Percentiles rank a stretch among this genome's conserved stretches.
These are phyloP conservation scores for Dicrostonyx torquatus DNA, from an alignment of 2,797 vertebrate genomes.

Conservation along the genomic window DNA sequence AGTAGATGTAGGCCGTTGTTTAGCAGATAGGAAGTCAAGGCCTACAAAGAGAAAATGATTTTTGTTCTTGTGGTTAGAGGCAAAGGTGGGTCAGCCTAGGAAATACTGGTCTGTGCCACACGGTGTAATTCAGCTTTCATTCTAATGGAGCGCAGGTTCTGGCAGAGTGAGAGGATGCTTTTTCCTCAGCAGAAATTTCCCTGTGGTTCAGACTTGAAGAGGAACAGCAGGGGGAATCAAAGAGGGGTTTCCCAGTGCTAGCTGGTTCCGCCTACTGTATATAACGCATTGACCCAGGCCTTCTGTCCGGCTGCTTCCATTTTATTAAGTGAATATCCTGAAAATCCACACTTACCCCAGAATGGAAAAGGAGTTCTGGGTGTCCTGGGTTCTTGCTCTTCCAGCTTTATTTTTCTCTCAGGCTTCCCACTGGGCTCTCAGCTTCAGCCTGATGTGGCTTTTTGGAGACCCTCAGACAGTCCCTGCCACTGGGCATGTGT, in stretches of 20 bases:
- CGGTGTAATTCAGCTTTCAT: neutral
- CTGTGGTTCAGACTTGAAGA: neutral
- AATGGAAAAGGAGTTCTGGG: neutral
- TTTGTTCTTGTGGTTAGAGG: neutral
- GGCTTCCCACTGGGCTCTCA: neutral
- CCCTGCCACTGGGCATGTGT: neutral
- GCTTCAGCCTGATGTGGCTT: neutral
- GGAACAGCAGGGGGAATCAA: neutral
- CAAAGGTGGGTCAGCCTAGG: neutral
- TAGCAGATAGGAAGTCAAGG: neutral
- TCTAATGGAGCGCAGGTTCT: neutral
- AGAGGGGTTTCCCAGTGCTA: neutral
- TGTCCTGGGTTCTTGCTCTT: slow-evolving; percentile 4
- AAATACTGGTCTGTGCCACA: neutral
- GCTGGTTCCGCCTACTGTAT: neutral
- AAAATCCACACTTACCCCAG: neutral
- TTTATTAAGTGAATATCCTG: neutral
- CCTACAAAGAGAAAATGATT: neutral
- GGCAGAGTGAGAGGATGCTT: too few species aligned
- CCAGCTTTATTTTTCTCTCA: neutral
- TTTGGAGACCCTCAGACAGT: neutral
- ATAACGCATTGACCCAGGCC: neutral
- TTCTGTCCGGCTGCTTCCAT: neutral
- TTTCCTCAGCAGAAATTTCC: neutral
- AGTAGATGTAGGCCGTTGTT: neutral